Evolutionary conservation across 2,113 vertebrate species (phyloP).

Genomic region (Chlorodrepanis virens): DNA sequence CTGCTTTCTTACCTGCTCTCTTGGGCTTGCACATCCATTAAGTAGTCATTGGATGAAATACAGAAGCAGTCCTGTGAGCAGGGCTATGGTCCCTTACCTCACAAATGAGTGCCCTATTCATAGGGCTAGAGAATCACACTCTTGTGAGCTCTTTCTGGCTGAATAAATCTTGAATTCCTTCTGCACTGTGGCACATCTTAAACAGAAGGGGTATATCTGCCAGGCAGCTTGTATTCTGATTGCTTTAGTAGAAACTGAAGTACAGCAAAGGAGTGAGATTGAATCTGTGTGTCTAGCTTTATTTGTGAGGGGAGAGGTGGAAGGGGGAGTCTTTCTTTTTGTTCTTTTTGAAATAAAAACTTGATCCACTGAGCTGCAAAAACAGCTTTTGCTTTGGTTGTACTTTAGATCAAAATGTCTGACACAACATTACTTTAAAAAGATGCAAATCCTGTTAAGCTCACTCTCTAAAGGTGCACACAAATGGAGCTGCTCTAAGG

Average conservation of each 20-base stretch:
- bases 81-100: neutral
- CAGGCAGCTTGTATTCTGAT: neutral
- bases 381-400: neutral
- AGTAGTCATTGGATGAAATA: slow-evolving; percentile 36
- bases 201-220: neutral
- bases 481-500: neutral
- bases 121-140: neutral
- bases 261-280: neutral
- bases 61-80: neutral
- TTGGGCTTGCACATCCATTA: slow-evolving; percentile 24
- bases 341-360: neutral
- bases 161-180: slow-evolving; percentile 20
- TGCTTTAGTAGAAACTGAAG: neutral
- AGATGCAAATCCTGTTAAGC: neutral
- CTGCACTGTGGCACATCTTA: neutral
- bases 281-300: neutral
- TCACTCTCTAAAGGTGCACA: neutral
- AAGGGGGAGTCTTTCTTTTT: neutral
- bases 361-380: neutral
- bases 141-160: neutral
- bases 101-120: neutral
- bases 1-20: slow-evolving; percentile 20
- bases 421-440: neutral
- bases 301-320: too few species aligned
- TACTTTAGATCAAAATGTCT: neutral